These are phyloP conservation scores for Megamerina dolium DNA, from an alignment of 2,888 invertebrate genomes.

Conservation along the genomic window DNA sequence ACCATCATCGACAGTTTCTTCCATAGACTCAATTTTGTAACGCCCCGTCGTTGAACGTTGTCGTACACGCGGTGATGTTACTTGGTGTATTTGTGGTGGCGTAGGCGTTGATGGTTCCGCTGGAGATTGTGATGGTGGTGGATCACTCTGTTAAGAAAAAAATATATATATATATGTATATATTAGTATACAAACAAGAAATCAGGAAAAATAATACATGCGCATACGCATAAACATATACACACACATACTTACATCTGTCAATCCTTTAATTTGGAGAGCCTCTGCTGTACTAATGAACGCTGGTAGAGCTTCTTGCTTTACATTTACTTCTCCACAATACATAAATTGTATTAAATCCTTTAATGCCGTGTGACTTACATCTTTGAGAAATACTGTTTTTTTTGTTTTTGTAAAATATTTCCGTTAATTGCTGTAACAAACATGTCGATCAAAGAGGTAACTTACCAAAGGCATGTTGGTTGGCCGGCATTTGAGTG, in stretches of 20 bases:
- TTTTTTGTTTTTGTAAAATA: background rate
- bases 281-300: slow-evolving; percentile 69
- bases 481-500: slow-evolving; percentile 61
- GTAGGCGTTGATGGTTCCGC: slow-evolving; percentile 61
- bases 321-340: slow-evolving; percentile 66
- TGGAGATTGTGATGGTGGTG: slow-evolving; percentile 60
- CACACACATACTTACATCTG: slow-evolving; percentile 54
- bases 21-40: slow-evolving; percentile 56
- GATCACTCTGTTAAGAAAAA: slow-evolving; percentile 53
- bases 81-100: slow-evolving; percentile 50
- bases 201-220: background rate
- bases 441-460: background rate
- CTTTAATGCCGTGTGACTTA: slow-evolving; percentile 63
- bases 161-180: background rate
- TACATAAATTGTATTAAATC: slow-evolving; percentile 69
- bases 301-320: slow-evolving; percentile 65
- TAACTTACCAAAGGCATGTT: slow-evolving; percentile 60
- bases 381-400: slow-evolving; percentile 57
- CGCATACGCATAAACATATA: background rate
- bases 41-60: slow-evolving; percentile 39
- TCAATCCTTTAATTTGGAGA: slow-evolving; percentile 65
- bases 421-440: too few species aligned
- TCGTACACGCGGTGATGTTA: slow-evolving; percentile 41
- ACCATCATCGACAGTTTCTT: slow-evolving; percentile 59
- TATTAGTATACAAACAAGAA: background rate